Percentiles rank a stretch among this genome's conserved stretches.
Conservation (phyloP, 2,113 vertebrate species). For the Pitta sordida region DNA sequence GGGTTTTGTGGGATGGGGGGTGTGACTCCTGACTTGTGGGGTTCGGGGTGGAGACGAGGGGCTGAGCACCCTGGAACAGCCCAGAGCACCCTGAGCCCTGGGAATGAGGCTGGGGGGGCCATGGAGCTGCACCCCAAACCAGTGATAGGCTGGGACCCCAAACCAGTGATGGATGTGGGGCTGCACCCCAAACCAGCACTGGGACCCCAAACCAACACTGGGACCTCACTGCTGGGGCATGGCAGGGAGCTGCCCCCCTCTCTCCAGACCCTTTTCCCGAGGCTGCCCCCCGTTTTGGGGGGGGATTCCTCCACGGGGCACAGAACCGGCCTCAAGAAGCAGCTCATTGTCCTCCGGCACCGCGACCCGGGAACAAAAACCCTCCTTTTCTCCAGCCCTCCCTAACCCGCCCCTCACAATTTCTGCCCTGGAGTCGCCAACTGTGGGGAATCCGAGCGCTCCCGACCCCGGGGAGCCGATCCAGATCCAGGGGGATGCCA, state of each 20-base stretch:
- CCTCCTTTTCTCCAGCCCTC: conserved; percentile 19
- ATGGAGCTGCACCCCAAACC: not conserved
- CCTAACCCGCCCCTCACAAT: not conserved
- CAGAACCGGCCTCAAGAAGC: conserved; percentile 10
- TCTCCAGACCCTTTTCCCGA: accelerated
- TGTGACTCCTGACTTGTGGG: accelerated
- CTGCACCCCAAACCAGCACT: not conserved
- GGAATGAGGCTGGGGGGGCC: no score
- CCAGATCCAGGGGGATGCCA: accelerated
- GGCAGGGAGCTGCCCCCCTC: not conserved
- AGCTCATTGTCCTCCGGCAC: conserved; percentile 24
- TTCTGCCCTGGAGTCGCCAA: conserved; percentile 1
- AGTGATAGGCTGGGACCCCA: not conserved
- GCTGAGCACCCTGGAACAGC: not conserved
- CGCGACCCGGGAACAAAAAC: not conserved
- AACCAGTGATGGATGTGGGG: not conserved
- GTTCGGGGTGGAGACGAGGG: accelerated
- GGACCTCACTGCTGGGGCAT: not conserved
- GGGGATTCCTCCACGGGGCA: conserved; percentile 8
- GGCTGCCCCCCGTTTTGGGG: not conserved
- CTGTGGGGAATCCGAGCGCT: not conserved
- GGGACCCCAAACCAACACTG: not conserved
- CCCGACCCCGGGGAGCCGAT: not conserved
- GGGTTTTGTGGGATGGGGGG: accelerated
- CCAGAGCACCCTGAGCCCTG: not conserved